These are phyloP conservation scores for Thysanoteuthis rhombus DNA, from an alignment of 2,888 invertebrate species.

Conservation along the genomic window DNA sequence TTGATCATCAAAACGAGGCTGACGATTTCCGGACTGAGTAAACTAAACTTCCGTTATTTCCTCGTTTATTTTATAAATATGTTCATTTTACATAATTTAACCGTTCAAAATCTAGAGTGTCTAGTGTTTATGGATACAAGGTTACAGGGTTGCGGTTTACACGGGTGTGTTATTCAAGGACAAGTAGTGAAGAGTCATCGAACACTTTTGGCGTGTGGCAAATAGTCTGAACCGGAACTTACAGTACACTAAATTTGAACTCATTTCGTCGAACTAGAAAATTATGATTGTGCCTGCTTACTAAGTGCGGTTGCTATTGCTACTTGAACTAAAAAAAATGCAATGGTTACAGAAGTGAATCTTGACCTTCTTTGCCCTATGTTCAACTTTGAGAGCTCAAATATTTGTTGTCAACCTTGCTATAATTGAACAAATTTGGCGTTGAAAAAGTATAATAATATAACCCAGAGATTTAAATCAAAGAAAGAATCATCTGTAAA, in stretches of 20 bases:
- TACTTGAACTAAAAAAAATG: no score
- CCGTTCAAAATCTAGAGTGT: not conserved
- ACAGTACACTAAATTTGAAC: not conserved
- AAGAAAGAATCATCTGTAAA: no score
- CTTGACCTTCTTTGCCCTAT: no score
- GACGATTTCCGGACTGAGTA: not conserved
- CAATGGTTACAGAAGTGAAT: no score
- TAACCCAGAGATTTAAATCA: no score
- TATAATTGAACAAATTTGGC: no score
- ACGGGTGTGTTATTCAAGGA: not conserved
- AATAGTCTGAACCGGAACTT: not conserved
- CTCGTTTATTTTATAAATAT: not conserved
- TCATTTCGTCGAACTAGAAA: not conserved
- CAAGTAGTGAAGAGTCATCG: not conserved
- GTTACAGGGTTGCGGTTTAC: not conserved
- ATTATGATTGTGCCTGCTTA: not conserved
- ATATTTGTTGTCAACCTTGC: no score
- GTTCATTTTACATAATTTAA: not conserved
- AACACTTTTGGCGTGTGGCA: not conserved
- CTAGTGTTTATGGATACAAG: not conserved
- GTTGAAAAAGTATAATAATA: no score
- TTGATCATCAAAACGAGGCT: not conserved
- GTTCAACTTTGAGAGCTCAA: no score
- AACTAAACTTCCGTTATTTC: not conserved
- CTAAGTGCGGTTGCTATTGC: not conserved